These are phyloP conservation scores for Oxygymnocypris stewartii DNA, from an alignment of 2,113 vertebrate species.

Conservation along the genomic window DNA sequence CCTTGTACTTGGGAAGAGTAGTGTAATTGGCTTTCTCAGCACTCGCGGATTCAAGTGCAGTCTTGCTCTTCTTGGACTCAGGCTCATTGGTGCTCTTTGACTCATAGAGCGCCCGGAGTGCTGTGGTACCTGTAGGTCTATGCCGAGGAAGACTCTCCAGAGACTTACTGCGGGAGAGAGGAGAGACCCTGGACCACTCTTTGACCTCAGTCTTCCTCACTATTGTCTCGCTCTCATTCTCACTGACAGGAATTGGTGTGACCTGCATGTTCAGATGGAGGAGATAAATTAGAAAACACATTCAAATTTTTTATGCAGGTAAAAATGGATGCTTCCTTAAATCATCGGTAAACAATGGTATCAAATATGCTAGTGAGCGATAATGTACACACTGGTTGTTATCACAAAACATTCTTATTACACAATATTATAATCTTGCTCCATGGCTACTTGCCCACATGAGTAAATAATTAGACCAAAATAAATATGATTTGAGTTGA, in stretches of 20 bases:
- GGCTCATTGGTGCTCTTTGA: slow-evolving; percentile 41
- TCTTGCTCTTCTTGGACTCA: slow-evolving; percentile 24
- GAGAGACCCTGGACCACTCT: neutral
- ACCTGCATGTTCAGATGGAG: slow-evolving; percentile 45
- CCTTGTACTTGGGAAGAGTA: slow-evolving; percentile 19
- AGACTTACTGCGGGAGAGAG: slow-evolving; percentile 64
- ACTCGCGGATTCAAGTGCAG: neutral
- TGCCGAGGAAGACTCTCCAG: slow-evolving; percentile 56
- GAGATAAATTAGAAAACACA: neutral
- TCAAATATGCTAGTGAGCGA: neutral
- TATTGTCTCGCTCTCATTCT: slow-evolving; percentile 42
- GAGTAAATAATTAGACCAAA: too few relatives aligned
- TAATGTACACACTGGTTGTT: too few relatives aligned
- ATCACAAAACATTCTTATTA: too few relatives aligned
- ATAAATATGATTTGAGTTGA: too few relatives aligned
- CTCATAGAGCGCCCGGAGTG: slow-evolving; percentile 71
- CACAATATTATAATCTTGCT: too few relatives aligned
- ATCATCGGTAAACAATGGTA: neutral
- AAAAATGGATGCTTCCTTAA: too few relatives aligned
- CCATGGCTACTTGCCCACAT: too few relatives aligned
- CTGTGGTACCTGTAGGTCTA: slow-evolving; percentile 47
- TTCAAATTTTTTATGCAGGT: neutral
- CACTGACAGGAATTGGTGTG: neutral
- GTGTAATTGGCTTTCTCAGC: slow-evolving; percentile 18
- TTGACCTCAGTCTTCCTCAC: slow-evolving; percentile 46